phyloP scores from a whole-genome alignment of 2,113 vertebrate genomes.

The Smithornis capensis region DNA sequence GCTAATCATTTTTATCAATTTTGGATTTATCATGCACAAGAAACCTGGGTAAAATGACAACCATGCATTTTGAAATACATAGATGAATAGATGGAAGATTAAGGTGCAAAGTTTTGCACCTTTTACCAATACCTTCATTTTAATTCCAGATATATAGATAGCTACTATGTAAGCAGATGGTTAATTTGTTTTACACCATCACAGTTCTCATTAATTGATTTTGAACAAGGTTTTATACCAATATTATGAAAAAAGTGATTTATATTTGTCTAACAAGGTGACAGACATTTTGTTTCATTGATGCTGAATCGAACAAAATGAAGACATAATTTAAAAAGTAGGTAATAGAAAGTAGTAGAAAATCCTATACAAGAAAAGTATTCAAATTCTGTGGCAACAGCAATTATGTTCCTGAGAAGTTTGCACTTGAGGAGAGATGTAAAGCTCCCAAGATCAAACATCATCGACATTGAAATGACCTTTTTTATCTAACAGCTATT shows the following conservation, averaged over 20 bases:
- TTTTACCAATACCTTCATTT: not conserved
- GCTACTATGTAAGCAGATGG: not conserved
- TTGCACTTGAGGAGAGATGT: not conserved
- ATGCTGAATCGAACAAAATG: not conserved
- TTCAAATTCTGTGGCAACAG: not conserved
- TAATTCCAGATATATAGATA: not conserved
- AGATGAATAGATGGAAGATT: not conserved
- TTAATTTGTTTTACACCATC: not conserved
- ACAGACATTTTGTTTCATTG: not conserved
- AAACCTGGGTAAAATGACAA: not conserved
- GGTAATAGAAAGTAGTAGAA: not conserved
- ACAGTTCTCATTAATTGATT: not conserved
- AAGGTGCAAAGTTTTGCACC: not conserved
- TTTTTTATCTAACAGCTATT: slow-evolving; percentile 38
- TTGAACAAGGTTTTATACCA: not conserved
- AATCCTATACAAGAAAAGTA: not conserved
- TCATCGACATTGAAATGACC: slow-evolving; percentile 30
- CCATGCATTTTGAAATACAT: not conserved
- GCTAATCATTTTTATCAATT: not conserved
- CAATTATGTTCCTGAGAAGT: not conserved
- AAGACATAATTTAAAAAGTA: not conserved
- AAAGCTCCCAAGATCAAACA: not conserved
- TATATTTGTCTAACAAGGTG: not conserved
- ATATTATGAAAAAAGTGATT: not conserved
- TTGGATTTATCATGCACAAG: not conserved